These are phyloP conservation scores for Pantelozetes paolii DNA, from an alignment of 2,888 invertebrate genomes.

Conservation along the genomic window DNA sequence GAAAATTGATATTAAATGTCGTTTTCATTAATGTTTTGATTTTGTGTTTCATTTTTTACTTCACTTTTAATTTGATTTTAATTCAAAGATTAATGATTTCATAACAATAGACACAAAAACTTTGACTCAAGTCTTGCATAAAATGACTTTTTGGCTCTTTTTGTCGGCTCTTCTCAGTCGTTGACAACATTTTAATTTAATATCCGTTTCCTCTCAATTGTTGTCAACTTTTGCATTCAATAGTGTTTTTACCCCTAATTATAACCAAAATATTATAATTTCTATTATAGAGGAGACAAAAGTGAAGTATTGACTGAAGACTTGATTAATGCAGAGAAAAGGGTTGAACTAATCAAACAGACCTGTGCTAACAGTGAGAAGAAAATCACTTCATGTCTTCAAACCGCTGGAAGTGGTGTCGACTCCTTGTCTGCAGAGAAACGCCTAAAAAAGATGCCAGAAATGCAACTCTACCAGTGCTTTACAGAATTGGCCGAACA, in stretches of 20 bases:
- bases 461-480: conserved; percentile 70
- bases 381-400: conserved; percentile 55
- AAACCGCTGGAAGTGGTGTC: conserved; percentile 57
- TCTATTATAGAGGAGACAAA: conserved; percentile 68
- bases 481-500: conserved; percentile 62
- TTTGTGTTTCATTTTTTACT: not conserved
- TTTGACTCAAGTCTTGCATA: not conserved
- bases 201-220: conserved; percentile 33
- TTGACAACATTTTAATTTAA: conserved; percentile 9
- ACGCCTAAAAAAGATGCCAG: conserved; percentile 76
- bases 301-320: conserved; percentile 77
- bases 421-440: conserved; percentile 50
- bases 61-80: not conserved
- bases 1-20: no score
- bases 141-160: not conserved
- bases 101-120: not conserved
- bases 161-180: not conserved
- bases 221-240: not conserved
- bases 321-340: conserved; percentile 72
- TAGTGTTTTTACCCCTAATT: not conserved
- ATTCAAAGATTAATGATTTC: conserved; percentile 1
- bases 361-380: conserved; percentile 58
- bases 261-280: not conserved
- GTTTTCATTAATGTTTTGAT: not conserved
- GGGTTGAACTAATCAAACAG: conserved; percentile 71